Evolutionary conservation across 2,797 vertebrate species (phyloP).

Genomic region (Phrynocephalus vlangalii): DNA sequence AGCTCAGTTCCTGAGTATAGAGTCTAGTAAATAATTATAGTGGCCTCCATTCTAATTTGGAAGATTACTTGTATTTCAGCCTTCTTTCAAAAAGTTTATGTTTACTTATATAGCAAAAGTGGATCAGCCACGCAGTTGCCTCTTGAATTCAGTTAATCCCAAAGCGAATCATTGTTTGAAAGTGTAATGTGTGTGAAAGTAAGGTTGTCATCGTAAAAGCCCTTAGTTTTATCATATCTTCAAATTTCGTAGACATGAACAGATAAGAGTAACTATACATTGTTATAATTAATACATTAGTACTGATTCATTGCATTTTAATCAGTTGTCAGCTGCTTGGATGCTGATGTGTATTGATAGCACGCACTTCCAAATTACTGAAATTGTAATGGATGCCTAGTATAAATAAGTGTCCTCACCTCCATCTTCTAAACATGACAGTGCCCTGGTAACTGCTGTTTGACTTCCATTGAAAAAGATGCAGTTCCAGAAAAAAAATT

Average conservation of each 20-base stretch:
- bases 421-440: background rate
- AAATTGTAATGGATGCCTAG: conserved; percentile 45
- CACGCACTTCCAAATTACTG: conserved; percentile 10
- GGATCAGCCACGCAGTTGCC: conserved; percentile 50
- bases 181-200: conserved; percentile 56
- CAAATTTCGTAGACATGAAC: background rate
- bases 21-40: conserved; percentile 39
- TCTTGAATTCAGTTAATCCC: conserved; percentile 23
- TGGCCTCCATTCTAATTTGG: conserved; percentile 46
- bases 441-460: background rate
- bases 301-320: background rate
- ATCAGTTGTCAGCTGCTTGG: background rate
- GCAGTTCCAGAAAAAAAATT: background rate
- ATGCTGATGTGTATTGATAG: conserved; percentile 21
- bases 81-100: background rate
- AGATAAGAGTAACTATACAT: background rate
- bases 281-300: conserved; percentile 12
- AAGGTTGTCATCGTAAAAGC: conserved; percentile 54
- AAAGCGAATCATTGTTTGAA: conserved; percentile 50
- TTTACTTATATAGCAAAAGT: conserved; percentile 1
- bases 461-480: background rate
- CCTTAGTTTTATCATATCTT: conserved; percentile 59
- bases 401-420: background rate
- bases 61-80: conserved; percentile 42
- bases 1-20: conserved; percentile 23